Evolutionary conservation across 2,888 invertebrate genomes (phyloP), one percentile per base, ranked within the genome.

Genomic region (Pandemis corylana): DNA sequence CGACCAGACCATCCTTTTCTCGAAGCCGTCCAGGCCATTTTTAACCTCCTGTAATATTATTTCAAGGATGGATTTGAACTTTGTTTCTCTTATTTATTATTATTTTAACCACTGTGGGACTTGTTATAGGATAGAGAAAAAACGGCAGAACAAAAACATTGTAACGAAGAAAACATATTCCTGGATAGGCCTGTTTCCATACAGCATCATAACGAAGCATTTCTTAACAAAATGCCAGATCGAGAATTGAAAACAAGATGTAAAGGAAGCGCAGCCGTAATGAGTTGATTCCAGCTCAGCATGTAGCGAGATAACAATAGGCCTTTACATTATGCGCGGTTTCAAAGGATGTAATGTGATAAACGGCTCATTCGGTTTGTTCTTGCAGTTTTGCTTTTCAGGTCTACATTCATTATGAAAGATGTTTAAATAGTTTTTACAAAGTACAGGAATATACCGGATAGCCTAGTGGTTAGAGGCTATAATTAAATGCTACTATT

Each of bases 211-310:
- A 68, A 73, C 68, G 68, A 73, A 64, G 59, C 64, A 49, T 56
- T 73, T 73, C 68, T 73, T 69, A 73, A 73, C 73, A 73, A 73
- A 71, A 71, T 53, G 71, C 70, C 66, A 66, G 75, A 72, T 76
- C 56, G 72, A 68, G 68, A 49, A 64, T 68, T 68, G 76, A 64
- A 72, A 68, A 76, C 68, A 72, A 63, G 64, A 41, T 51, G 46
- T 41, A 72, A 76, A 69, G 76, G 72, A 72, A 72, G 13, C 68
- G 64, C 41, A 36, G 64, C 73, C 10, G 73, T 73, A 73, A 73
- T 65, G 73, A 73, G 73, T 68, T 68, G 72, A 73, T 64, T 73
- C 72, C 68, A 68, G 68, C 63, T 36, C 63, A 64, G 73, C 73
- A 69, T 69, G 73, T 68, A 56, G 68, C 28, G 64, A 15, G 20